Evolutionary conservation across 2,113 vertebrate genomes (phyloP).

Genomic region (Rhinogobius similis): DNA sequence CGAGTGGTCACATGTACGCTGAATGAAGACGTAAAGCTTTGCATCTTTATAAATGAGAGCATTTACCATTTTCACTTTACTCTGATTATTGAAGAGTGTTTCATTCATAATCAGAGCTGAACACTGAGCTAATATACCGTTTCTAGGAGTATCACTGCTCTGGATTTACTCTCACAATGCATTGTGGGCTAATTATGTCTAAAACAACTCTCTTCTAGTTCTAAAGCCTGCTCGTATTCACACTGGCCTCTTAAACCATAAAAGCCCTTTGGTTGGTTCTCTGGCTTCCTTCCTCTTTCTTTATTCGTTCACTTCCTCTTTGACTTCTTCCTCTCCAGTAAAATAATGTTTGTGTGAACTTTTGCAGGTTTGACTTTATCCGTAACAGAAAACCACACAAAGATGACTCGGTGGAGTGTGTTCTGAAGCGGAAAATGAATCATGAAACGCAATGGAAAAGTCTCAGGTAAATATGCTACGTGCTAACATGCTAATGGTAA

Average conservation of each 20-base stretch:
- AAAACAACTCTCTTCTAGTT: no score
- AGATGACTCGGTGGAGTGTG: conserved; percentile 29
- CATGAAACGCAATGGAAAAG: conserved; percentile 27
- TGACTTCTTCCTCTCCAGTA: not conserved
- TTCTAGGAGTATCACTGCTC: no score
- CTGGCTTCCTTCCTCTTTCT: not conserved
- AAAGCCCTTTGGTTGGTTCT: not conserved
- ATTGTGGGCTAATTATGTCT: no score
- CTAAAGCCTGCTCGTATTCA: not conserved
- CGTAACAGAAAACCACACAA: conserved; percentile 45
- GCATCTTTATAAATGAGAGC: no score
- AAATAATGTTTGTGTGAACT: not conserved
- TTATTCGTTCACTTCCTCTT: not conserved
- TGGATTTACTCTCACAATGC: no score
- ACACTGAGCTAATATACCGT: no score
- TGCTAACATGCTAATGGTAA: not conserved
- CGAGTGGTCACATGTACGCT: no score
- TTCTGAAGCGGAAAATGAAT: conserved; percentile 36
- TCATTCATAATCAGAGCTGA: no score
- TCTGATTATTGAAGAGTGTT: no score
- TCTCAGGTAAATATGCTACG: conserved; percentile 31
- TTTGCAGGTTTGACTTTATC: conserved; percentile 50
- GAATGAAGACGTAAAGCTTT: no score
- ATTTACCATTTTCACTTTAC: no score
- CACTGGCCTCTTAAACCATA: not conserved